Evolutionary conservation across 2,797 vertebrate species (phyloP), one percentile per base, ranked within the genome.

Genomic region (Bufotes viridis): DNA sequence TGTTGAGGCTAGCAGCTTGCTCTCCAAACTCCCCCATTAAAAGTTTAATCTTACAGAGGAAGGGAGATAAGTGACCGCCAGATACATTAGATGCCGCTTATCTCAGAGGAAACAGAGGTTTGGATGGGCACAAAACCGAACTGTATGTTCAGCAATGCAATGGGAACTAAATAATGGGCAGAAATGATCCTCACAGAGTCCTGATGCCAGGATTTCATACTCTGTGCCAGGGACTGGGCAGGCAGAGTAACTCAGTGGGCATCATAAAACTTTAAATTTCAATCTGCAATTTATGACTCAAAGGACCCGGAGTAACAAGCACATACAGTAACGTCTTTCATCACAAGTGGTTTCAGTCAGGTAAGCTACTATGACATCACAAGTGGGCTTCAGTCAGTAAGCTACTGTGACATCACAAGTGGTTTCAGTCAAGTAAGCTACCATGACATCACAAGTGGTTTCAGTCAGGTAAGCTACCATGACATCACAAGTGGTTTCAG

Each of bases 271-370:
- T 74, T 74, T 51, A 17, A 74, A 49, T 9, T 29, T 72, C 51
- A 74, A 74, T 74, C 72, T 49, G 34, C 72, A 51, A 74, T 74
- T 74, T 18, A 74, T 22, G 34, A 17, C 49, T 74, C 34, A 74
- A 51, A 51, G 70, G 34, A 18, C 18, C 18, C 34, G 12, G 34
- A 74, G 17, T 51, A 49, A 74, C 9, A 49, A 22, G 72, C 42
- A 51, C 72, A 74, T 51, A 42, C 42, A 7, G 42, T 42, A 18
- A 74, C 18, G 2, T 11, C 34, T 22, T 74, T 74, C 42, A 49
- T 34, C 34, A 34, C 34, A 34, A 34, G 34, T 34, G 34, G 34
- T 34, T 34, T 34, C 34, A 34, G 34, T 34, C 34, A 34, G 34
- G 34, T 34, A 34, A 34, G 34, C 34, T 34, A 34, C 34, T 34